phyloP scores from a whole-genome alignment of 1,140 invertebrate species.

The Microvelia longipes region DNA sequence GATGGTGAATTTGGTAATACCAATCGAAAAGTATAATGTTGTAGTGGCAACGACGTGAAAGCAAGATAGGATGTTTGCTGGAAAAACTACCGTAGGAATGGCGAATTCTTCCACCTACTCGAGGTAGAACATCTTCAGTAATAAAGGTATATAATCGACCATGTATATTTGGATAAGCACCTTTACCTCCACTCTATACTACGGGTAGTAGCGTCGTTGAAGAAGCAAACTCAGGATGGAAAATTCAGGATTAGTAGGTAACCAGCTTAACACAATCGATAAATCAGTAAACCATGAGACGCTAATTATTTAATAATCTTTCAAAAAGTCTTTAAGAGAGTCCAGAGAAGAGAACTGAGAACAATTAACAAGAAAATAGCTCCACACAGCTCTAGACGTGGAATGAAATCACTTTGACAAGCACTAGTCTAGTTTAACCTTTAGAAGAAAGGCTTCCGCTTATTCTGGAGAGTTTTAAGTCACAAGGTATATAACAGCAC shows the following conservation, averaged over 20 bases:
- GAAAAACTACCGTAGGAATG: neutral
- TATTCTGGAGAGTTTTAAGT: neutral
- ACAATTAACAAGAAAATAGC: no score
- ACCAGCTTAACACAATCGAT: slow-evolving; percentile 22
- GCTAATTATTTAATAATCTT: neutral
- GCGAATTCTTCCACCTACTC: neutral
- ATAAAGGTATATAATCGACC: no score
- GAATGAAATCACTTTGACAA: no score
- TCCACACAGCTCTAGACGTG: no score
- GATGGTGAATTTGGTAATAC: neutral
- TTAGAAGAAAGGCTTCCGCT: slow-evolving; percentile 18
- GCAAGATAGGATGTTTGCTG: neutral
- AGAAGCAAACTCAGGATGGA: no score
- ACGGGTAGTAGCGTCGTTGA: no score
- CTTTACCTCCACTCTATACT: no score
- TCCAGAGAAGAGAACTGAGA: no score
- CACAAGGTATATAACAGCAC: slow-evolving; percentile 20
- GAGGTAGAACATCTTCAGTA: neutral
- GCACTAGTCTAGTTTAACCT: no score
- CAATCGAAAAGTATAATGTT: neutral
- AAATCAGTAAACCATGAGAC: slow-evolving; percentile 24
- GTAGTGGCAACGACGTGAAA: neutral
- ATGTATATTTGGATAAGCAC: no score
- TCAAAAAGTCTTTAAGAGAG: no score
- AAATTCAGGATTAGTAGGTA: slow-evolving; percentile 17